Percentiles rank a stretch among this genome's conserved stretches.
phyloP scores from a whole-genome alignment of 2,797 vertebrate genomes.

The Apogon talboti region DNA sequence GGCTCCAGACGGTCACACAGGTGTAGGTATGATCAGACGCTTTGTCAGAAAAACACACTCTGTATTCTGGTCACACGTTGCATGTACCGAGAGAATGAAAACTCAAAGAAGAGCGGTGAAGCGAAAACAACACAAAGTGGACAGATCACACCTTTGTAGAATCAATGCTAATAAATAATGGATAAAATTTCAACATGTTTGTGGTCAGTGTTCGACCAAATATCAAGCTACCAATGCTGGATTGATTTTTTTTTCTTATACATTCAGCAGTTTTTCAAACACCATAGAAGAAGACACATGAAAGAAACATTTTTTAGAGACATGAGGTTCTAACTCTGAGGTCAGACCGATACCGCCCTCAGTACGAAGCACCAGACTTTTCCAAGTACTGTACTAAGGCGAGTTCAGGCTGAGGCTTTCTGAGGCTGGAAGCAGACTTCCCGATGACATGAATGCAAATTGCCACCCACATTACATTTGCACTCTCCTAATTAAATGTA shows the following conservation, averaged over 20 bases:
- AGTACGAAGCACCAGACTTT: conserved; percentile 26
- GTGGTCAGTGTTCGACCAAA: conserved; percentile 1
- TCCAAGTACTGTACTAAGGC: conserved; percentile 46
- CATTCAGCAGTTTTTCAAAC: not conserved
- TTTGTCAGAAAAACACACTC: conserved; percentile 50
- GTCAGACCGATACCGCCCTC: not conserved
- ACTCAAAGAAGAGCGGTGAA: conserved; percentile 20
- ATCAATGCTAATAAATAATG: conserved; percentile 6
- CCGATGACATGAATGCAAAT: conserved; percentile 32
- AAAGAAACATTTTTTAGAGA: not conserved
- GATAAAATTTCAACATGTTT: not conserved
- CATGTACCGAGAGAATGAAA: conserved; percentile 38
- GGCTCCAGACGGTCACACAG: conserved; percentile 9
- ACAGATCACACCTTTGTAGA: not conserved
- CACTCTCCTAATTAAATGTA: conserved; percentile 8
- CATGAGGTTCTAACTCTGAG: not conserved
- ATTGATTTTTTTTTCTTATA: not conserved
- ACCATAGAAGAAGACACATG: not conserved
- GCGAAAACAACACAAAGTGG: conserved; percentile 3
- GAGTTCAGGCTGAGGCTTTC: conserved; percentile 46
- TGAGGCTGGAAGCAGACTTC: conserved; percentile 40
- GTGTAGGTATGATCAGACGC: conserved; percentile 45
- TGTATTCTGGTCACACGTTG: conserved; percentile 60
- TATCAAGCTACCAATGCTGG: not conserved
- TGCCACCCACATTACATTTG: conserved; percentile 17